Evolutionary conservation across 2,113 vertebrate species (phyloP).

Genomic region (Lethenteron camtschaticum): DNA sequence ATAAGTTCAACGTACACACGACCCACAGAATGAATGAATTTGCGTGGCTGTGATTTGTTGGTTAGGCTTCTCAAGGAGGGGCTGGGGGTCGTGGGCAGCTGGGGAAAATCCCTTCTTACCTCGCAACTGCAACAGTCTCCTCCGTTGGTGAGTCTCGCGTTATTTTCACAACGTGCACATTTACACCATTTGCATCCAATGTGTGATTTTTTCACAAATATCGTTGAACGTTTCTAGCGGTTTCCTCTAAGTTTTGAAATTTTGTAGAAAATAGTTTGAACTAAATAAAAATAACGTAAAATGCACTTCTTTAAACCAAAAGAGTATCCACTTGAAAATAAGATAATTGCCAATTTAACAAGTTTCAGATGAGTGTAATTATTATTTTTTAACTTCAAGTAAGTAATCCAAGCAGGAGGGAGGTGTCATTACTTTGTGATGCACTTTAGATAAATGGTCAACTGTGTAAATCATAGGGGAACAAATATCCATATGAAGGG

Average conservation of each 20-base stretch:
- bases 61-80: no score
- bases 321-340: neutral
- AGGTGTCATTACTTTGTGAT: neutral
- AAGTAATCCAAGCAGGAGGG: neutral
- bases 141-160: constrained; percentile 1
- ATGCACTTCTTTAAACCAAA: neutral
- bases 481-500: no score
- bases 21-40: no score
- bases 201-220: neutral
- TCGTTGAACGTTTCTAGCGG: neutral
- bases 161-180: neutral
- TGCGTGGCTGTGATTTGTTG: no score
- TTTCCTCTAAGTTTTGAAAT: neutral
- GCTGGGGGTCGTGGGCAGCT: neutral
- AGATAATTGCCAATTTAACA: no score
- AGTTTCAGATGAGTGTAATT: neutral
- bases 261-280: neutral
- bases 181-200: neutral
- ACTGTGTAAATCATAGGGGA: no score
- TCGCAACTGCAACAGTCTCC: constrained; percentile 1
- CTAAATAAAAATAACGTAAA: neutral
- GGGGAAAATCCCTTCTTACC: neutral
- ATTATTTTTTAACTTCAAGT: neutral
- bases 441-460: neutral
- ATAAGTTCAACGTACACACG: no score